Evolutionary conservation across 2,797 vertebrate species (phyloP).

Genomic region (Antennarius maculatus): DNA sequence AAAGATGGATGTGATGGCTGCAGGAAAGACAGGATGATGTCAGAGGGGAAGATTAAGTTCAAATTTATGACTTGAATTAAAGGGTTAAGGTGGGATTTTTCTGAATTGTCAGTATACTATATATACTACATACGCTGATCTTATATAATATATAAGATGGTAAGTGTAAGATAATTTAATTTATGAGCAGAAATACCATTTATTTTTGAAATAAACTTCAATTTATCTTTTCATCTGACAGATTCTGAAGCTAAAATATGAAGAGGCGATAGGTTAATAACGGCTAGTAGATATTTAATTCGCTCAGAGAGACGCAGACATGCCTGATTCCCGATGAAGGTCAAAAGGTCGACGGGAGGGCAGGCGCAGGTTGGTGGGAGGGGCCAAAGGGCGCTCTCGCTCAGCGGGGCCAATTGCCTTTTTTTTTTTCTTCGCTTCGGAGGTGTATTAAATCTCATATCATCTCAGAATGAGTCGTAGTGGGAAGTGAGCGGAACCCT

Average conservation of each 20-base stretch:
- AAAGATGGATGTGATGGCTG: slow-evolving; percentile 14
- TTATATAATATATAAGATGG: too few species aligned
- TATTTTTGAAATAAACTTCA: too few species aligned
- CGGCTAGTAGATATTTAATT: slow-evolving; percentile 7
- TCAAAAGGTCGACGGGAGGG: slow-evolving; percentile 50
- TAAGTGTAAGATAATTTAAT: too few species aligned
- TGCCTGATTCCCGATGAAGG: slow-evolving; percentile 50
- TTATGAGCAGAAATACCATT: too few species aligned
- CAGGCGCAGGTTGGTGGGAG: slow-evolving; percentile 52
- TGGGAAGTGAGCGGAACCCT: slow-evolving; percentile 65
- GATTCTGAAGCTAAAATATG: slow-evolving; percentile 31
- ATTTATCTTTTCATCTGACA: slow-evolving; percentile 15
- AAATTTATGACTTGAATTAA: slow-evolving; percentile 45
- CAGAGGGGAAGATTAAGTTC: slow-evolving; percentile 39
- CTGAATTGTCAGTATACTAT: neutral
- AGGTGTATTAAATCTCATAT: slow-evolving; percentile 77
- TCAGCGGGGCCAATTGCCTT: slow-evolving; percentile 54
- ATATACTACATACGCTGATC: neutral
- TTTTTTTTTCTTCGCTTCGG: slow-evolving; percentile 51
- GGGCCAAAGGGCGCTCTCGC: slow-evolving; percentile 39
- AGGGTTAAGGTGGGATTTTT: slow-evolving; percentile 32
- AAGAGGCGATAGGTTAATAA: slow-evolving; percentile 40
- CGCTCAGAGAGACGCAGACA: slow-evolving; percentile 22
- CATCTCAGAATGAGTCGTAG: slow-evolving; percentile 77
- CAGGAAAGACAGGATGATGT: slow-evolving; percentile 45